Base-by-base conservation (phyloP, 1,140 invertebrate species). In the Habropoda laboriosa region DNA sequence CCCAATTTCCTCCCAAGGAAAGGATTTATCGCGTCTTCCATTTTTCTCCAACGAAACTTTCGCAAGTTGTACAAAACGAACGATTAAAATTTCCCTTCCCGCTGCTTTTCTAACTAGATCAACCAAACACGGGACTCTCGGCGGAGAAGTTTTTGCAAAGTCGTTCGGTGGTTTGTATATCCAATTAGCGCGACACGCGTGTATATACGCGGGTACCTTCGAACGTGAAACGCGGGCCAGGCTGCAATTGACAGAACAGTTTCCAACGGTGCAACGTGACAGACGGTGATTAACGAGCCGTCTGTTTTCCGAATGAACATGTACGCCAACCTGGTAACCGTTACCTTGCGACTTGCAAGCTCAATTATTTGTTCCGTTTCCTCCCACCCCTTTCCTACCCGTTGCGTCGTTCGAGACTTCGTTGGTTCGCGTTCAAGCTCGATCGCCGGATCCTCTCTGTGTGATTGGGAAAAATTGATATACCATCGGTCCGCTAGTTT, bases 221-320 rank as follows among this genome's bases (percentile, higher is more conserved):
- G 32, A 51, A 63, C 32, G 71, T n/a, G 61, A 60, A 73, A 30
- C 40, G 10, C 58, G 38, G 16, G 8, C n/a, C 53, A 38, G 64
- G 16, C 53, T 60, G 74, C 53, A 49, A 70, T 60, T 58, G 74
- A 58, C 74, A 49, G 64, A 49, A 77, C 42, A 42, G 74, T 49
- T 68, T 58, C 42, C 40, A n/a, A n/a, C n/a, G n/a, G 16, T 40
- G 51, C 30, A 13, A 45, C 64, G 40, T 70, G 74, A 67, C 64
- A 47, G 74, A 57, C 74, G 42, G 63, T 70, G 74, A 77, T 77
- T 77, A 77, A 77, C 74, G 74, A 77, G 51, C 74, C 64, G 53
- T 27, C 42, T 21, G 53, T 58, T 77, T 70, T 58, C 42, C 64
- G 24, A 70, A 75, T 75, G 73, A 77, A 77, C 66, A 47, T 32